Conservation (phyloP, 2,113 vertebrate genomes). For the Pomatorhinus ruficollis region DNA sequence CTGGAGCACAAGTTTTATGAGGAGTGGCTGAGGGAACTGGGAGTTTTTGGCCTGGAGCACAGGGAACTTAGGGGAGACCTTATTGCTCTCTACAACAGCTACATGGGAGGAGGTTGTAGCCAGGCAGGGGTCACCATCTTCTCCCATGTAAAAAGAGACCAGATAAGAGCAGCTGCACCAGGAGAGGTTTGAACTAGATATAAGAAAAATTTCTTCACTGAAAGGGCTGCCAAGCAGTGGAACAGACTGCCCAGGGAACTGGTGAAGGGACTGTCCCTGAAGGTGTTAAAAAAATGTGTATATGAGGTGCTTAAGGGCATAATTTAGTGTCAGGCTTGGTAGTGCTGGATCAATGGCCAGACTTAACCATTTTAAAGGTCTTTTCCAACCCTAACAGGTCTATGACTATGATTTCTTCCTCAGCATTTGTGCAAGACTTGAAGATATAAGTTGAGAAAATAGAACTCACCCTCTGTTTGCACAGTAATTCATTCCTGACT, state of each 20-base stretch:
- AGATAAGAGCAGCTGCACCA: background rate
- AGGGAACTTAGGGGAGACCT: background rate
- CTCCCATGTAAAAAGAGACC: background rate
- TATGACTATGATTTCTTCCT: background rate
- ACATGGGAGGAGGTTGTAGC: background rate
- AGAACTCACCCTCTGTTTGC: background rate
- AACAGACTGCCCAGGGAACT: background rate
- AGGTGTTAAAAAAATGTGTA: background rate
- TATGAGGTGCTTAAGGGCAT: background rate
- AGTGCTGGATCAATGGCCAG: background rate
- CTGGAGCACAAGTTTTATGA: background rate
- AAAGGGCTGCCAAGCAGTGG: background rate
- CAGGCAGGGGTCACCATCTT: fast-evolving
- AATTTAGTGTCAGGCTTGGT: background rate
- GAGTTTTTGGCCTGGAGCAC: background rate
- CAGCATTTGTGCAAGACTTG: background rate
- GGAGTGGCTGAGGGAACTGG: fast-evolving
- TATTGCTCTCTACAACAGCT: fast-evolving
- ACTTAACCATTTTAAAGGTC: background rate
- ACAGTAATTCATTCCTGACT: fast-evolving
- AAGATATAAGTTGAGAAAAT: background rate
- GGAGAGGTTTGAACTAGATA: background rate
- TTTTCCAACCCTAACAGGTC: background rate
- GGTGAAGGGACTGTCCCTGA: background rate
- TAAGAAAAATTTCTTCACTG: background rate